A percentile compares a stretch with the other conserved stretches of the same genome.
Conservation (phyloP, 2,113 vertebrate genomes). For the Hypocryptadius cinnamomeus region DNA sequence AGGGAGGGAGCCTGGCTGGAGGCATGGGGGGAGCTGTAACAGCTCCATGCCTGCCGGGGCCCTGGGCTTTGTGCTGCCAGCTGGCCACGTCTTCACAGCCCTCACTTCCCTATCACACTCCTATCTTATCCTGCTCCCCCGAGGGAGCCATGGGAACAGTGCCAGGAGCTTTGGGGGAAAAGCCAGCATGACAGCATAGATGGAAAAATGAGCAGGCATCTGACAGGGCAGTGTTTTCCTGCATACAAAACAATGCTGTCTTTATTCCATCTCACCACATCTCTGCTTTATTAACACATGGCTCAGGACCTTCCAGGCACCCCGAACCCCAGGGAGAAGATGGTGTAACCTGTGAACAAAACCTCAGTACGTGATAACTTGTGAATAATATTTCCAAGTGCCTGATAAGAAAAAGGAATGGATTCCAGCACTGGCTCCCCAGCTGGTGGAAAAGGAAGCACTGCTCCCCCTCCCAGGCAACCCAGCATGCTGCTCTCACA, state of each 20-base stretch:
- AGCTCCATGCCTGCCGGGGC: neutral
- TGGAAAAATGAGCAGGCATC: neutral
- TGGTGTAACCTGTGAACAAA: neutral
- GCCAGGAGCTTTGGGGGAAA: neutral
- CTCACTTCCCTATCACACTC: neutral
- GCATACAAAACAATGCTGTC: neutral
- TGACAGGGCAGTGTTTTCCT: neutral
- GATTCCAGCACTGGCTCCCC: neutral
- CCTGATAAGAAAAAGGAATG: neutral
- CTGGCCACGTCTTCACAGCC: neutral
- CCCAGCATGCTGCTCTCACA: neutral
- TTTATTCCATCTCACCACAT: neutral
- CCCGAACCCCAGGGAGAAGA: neutral
- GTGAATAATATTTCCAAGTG: neutral
- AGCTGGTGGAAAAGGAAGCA: neutral
- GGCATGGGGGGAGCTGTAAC: neutral
- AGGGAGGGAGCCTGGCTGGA: neutral
- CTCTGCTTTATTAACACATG: neutral
- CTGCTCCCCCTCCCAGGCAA: neutral
- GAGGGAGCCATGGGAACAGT: accelerated
- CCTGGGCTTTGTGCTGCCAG: neutral
- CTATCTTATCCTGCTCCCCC: neutral
- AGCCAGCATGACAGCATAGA: neutral
- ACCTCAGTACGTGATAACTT: neutral
- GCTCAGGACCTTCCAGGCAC: neutral